Percentiles rank a stretch among this genome's conserved stretches.
Evolutionary conservation across 1,140 invertebrate species (phyloP).

Genomic region (Monochamus saltuarius): DNA sequence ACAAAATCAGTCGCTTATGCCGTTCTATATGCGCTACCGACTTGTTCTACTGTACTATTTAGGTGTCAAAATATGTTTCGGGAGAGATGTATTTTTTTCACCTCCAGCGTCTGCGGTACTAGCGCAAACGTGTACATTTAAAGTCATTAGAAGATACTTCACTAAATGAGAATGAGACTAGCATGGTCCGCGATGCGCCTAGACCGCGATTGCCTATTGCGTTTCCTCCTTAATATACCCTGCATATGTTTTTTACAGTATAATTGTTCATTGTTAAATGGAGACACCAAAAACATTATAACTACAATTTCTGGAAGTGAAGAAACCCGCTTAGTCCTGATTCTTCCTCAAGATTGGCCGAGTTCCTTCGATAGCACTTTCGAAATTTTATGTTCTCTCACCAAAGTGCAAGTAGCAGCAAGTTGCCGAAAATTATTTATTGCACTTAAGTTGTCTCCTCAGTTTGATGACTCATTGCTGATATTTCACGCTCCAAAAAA

Average conservation of each 20-base stretch:
- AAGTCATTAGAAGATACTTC: too few relatives aligned
- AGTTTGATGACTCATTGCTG: conserved; percentile 7
- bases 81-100: too few relatives aligned
- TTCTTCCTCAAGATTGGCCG: conserved; percentile 2
- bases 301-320: not conserved
- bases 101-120: too few relatives aligned
- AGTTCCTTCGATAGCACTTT: conserved; percentile 14
- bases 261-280: not conserved
- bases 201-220: too few relatives aligned
- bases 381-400: conserved; percentile 20
- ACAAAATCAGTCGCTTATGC: too few relatives aligned
- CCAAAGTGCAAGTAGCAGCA: not conserved
- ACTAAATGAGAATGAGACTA: too few relatives aligned
- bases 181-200: too few relatives aligned
- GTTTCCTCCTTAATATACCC: too few relatives aligned
- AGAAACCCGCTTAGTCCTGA: not conserved
- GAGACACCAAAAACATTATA: not conserved
- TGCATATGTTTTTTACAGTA: not conserved
- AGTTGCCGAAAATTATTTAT: conserved; percentile 6
- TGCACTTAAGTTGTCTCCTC: not conserved
- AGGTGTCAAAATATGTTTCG: too few relatives aligned
- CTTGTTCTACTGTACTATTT: too few relatives aligned
- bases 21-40: too few relatives aligned
- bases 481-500: conserved; percentile 1
- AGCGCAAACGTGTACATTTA: too few relatives aligned